phyloP scores from a whole-genome alignment of 2,797 vertebrate species.

The Pteropus rufus region DNA sequence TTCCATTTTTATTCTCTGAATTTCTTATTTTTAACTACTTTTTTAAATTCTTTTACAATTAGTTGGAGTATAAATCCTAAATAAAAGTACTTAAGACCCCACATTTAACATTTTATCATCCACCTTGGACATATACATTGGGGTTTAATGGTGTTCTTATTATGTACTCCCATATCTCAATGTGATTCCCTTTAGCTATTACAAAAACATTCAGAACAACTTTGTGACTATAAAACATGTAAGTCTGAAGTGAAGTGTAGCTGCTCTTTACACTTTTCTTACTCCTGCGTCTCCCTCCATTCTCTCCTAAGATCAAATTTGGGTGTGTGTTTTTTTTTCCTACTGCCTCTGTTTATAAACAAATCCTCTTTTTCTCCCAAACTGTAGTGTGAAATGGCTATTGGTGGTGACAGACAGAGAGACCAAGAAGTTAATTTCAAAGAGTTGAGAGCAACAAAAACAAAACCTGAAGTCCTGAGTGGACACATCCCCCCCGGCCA shows the following conservation, averaged over 20 bases:
- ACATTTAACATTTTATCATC: not conserved
- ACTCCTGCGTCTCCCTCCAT: not conserved
- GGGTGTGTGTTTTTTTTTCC: not conserved
- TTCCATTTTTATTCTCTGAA: not conserved
- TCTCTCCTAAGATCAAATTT: not conserved
- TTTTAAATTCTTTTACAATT: not conserved
- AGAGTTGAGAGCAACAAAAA: constrained; percentile 73
- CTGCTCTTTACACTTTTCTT: not conserved
- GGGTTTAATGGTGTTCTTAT: not conserved
- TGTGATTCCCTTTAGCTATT: not conserved
- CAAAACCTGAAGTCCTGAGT: constrained; percentile 87
- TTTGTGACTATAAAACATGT: not conserved
- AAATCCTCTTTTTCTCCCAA: not conserved
- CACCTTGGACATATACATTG: not conserved
- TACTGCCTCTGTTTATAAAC: not conserved
- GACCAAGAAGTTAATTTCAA: constrained; percentile 74
- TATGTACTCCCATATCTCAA: not conserved
- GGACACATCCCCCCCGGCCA: constrained; percentile 93
- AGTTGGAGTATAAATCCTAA: not conserved
- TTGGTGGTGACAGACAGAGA: constrained; percentile 63
- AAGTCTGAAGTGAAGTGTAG: not conserved
- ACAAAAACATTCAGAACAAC: not conserved
- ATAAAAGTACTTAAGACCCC: not conserved
- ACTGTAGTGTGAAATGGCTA: constrained; percentile 73
- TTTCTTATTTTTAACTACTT: constrained; percentile 15